Conservation (phyloP, 2,888 invertebrate genomes). For the Bibio marci region DNA sequence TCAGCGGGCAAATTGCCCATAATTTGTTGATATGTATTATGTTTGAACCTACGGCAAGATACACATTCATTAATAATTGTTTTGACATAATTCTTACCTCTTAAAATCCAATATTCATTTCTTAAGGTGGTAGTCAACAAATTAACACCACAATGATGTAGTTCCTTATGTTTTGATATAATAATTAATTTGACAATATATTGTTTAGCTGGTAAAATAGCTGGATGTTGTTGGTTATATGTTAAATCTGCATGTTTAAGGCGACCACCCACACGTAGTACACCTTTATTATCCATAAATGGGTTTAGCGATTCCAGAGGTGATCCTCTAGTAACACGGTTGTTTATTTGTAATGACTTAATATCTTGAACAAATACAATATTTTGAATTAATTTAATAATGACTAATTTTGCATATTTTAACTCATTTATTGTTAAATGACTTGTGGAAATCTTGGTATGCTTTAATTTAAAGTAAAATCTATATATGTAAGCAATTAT, state of each 20-base stretch:
- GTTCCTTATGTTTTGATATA: not conserved
- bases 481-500: no score
- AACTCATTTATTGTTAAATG: no score
- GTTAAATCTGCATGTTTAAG: not conserved
- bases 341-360: no score
- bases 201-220: not conserved
- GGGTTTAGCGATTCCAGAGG: not conserved
- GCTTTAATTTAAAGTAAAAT: no score
- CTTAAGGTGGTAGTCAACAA: slow-evolving; percentile 8
- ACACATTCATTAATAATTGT: slow-evolving; percentile 8
- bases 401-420: no score
- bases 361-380: no score
- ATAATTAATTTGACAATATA: not conserved
- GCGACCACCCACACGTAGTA: slow-evolving; percentile 1
- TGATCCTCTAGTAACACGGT: no score
- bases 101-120: slow-evolving; percentile 11
- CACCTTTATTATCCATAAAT: not conserved
- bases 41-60: slow-evolving; percentile 5
- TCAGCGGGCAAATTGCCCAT: slow-evolving; percentile 15
- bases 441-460: no score
- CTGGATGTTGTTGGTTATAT: not conserved
- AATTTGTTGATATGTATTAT: slow-evolving; percentile 6
- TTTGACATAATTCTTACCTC: slow-evolving; percentile 6
- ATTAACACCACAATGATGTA: slow-evolving; percentile 12
- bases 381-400: no score